A percentile compares a stretch with the other conserved stretches of the same genome.
These are phyloP conservation scores for Bombus balteatus DNA, from an alignment of 1,140 invertebrate genomes.

Conservation along the genomic window DNA sequence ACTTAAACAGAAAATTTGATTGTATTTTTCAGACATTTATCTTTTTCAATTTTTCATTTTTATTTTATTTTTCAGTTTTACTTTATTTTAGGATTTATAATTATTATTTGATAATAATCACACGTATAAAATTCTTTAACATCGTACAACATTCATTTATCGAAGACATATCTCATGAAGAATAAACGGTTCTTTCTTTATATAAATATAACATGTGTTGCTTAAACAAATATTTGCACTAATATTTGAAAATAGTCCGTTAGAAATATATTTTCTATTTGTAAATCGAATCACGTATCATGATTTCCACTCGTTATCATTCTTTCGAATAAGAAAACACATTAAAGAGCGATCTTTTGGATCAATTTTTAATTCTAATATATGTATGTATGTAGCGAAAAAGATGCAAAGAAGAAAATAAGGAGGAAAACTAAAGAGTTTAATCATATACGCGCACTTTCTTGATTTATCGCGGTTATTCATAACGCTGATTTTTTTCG, in stretches of 20 bases:
- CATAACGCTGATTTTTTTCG: no score
- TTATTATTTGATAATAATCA: neutral
- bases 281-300: neutral
- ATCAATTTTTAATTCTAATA: neutral
- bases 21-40: neutral
- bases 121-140: neutral
- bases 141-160: neutral
- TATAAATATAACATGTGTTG: neutral
- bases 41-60: neutral
- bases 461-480: neutral
- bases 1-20: conserved; percentile 34
- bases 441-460: neutral
- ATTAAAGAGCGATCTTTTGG: neutral
- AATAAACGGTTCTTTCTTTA: neutral
- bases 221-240: neutral
- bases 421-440: neutral
- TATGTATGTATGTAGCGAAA: neutral
- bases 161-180: neutral
- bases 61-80: neutral
- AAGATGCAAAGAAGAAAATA: neutral
- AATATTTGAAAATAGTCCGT: neutral
- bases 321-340: neutral
- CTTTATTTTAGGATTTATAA: neutral
- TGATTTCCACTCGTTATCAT: neutral
- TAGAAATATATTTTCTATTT: neutral